Conservation (phyloP, 1,140 invertebrate genomes). For the Drosophila erecta region DNA sequence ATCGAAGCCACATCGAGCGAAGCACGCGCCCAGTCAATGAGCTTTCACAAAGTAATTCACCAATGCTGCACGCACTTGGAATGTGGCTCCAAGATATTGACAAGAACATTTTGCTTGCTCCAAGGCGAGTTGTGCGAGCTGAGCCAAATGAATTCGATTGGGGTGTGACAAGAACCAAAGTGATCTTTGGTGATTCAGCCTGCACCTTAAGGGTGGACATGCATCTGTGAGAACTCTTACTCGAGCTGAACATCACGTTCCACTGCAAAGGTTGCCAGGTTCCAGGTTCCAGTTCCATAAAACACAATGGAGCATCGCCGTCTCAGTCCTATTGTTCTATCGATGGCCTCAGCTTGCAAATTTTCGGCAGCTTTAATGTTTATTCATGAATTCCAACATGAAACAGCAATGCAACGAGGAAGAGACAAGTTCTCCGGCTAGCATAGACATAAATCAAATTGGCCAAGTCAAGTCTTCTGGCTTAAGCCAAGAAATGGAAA, state of each 20-base stretch:
- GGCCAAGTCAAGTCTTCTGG: constrained; percentile 32
- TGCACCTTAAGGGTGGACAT: constrained; percentile 29
- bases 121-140: constrained; percentile 1
- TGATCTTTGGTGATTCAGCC: constrained; percentile 17
- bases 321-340: constrained; percentile 68
- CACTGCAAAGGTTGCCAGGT: constrained; percentile 8
- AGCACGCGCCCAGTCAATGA: constrained; percentile 46
- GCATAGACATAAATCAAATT: constrained; percentile 72
- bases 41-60: constrained; percentile 67
- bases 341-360: constrained; percentile 49
- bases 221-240: constrained; percentile 58
- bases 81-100: constrained; percentile 1
- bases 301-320: constrained; percentile 76
- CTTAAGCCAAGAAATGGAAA: neutral
- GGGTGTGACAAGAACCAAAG: constrained; percentile 50
- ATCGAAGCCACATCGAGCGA: constrained; percentile 51
- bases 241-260: constrained; percentile 73
- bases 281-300: constrained; percentile 63
- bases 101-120: constrained; percentile 26
- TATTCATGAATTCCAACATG: constrained; percentile 82
- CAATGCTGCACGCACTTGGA: constrained; percentile 41
- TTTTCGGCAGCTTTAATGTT: constrained; percentile 81
- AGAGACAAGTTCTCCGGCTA: constrained; percentile 51
- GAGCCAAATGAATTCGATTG: constrained; percentile 57
- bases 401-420: constrained; percentile 78